A percentile compares a stretch with the other conserved stretches of the same genome.
Evolutionary conservation across 2,888 invertebrate genomes (phyloP).

Genomic region (Molanna angustata): DNA sequence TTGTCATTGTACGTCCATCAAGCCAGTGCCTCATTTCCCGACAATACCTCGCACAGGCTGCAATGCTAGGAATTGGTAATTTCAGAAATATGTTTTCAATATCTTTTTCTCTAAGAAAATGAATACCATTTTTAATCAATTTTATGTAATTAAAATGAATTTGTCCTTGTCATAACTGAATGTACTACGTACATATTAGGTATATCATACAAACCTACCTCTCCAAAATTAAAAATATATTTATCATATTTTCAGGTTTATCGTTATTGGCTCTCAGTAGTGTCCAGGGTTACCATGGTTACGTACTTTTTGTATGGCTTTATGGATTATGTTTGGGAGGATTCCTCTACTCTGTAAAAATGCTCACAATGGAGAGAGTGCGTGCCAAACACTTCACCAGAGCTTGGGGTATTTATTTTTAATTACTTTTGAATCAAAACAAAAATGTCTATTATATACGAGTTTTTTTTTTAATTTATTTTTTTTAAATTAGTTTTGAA

Average conservation of each 20-base stretch:
- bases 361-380: slow-evolving; percentile 83
- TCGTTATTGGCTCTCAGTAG: slow-evolving; percentile 79
- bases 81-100: slow-evolving; percentile 10
- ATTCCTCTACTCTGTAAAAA: slow-evolving; percentile 80
- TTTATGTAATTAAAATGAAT: background rate
- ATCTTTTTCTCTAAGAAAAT: background rate
- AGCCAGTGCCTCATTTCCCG: slow-evolving; percentile 80
- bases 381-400: slow-evolving; percentile 82
- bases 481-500: too few species aligned
- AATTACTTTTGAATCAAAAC: too few species aligned
- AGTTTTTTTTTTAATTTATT: too few species aligned
- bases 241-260: slow-evolving; percentile 54
- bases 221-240: too few species aligned
- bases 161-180: background rate
- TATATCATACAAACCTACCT: too few species aligned
- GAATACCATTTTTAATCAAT: background rate
- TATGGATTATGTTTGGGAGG: slow-evolving; percentile 85
- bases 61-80: slow-evolving; percentile 71
- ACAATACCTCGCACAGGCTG: slow-evolving; percentile 78
- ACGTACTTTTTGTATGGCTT: slow-evolving; percentile 80
- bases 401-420: slow-evolving; percentile 67
- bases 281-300: slow-evolving; percentile 81
- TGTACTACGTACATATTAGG: too few species aligned
- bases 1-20: slow-evolving; percentile 72
- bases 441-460: too few species aligned